Evolutionary conservation across 2,797 vertebrate species (phyloP).

Genomic region (Scyliorhinus canicula): DNA sequence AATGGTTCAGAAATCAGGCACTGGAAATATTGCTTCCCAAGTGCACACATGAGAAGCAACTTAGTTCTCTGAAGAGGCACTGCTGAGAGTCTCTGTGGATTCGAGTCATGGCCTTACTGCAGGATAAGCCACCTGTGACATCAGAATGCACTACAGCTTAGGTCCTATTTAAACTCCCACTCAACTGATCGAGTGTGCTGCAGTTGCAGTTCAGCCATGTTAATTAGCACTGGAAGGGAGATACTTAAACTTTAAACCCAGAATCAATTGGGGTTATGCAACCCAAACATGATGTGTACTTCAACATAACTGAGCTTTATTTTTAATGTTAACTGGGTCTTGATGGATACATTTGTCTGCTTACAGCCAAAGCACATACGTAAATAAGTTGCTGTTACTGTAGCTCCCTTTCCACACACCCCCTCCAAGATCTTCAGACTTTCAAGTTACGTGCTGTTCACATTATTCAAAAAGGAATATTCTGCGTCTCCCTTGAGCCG

Average conservation of each 20-base stretch:
- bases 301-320: background rate
- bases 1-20: conserved; percentile 22
- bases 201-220: background rate
- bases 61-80: background rate
- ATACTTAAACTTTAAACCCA: background rate
- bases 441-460: background rate
- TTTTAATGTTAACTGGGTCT: background rate
- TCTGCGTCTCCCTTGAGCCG: background rate
- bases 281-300: background rate
- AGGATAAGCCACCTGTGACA: conserved; percentile 8
- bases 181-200: background rate
- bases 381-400: background rate
- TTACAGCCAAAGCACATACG: background rate
- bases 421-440: background rate
- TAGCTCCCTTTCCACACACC: too few relatives aligned
- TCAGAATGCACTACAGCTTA: background rate
- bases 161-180: background rate
- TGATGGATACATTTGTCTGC: background rate
- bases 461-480: too few relatives aligned
- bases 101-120: background rate
- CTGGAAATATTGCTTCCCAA: background rate
- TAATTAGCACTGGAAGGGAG: background rate
- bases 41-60: background rate
- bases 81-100: background rate
- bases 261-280: background rate